These are phyloP conservation scores for Tineola bisselliella DNA, from an alignment of 2,888 invertebrate species.

Conservation along the genomic window DNA sequence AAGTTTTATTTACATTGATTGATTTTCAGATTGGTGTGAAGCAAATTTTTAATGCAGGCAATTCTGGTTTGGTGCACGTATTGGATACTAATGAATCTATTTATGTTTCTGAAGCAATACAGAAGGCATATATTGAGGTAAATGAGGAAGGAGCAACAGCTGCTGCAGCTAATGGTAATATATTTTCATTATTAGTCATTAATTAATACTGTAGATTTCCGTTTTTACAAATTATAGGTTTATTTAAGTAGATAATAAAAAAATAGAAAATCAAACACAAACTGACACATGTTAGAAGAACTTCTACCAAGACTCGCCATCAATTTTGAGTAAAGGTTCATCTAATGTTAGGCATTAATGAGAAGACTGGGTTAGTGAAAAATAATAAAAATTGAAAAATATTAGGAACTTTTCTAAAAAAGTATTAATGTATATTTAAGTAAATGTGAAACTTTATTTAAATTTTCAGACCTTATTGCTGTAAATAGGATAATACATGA, in stretches of 20 bases:
- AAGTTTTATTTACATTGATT: too few relatives aligned
- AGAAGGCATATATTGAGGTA: conserved; percentile 86
- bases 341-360: too few relatives aligned
- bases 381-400: too few relatives aligned
- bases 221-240: neutral
- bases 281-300: too few relatives aligned
- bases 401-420: too few relatives aligned
- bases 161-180: conserved; percentile 82
- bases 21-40: conserved; percentile 34
- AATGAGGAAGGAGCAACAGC: conserved; percentile 89
- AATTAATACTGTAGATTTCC: neutral
- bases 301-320: too few relatives aligned
- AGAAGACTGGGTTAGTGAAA: too few relatives aligned
- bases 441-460: neutral
- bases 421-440: too few relatives aligned
- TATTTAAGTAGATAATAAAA: too few relatives aligned
- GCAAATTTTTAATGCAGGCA: conserved; percentile 26
- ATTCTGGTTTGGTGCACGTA: conserved; percentile 73
- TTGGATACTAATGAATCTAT: conserved; percentile 52
- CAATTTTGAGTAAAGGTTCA: too few relatives aligned
- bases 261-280: too few relatives aligned
- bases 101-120: conserved; percentile 69
- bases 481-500: neutral
- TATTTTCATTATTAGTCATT: neutral
- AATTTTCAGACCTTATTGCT: neutral